A percentile compares a stretch with the other conserved stretches of the same genome.
Conservation (phyloP, 2,797 vertebrate genomes). For the Spinus pinus region DNA sequence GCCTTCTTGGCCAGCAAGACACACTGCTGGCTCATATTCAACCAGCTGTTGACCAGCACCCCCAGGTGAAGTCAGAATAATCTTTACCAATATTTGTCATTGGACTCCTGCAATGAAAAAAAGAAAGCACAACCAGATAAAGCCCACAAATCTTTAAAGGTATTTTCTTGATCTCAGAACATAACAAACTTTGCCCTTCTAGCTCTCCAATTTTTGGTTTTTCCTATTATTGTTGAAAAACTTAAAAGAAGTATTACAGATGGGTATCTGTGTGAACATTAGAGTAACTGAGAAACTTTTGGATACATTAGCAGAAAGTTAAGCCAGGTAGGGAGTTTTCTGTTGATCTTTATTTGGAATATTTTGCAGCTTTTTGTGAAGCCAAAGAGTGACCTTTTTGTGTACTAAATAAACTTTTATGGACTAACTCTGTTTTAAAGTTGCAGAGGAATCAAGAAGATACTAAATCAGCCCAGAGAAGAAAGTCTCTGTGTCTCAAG, state of each 20-base stretch:
- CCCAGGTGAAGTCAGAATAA: background rate
- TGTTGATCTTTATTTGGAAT: background rate
- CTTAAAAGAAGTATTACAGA: background rate
- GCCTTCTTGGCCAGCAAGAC: no score
- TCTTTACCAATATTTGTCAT: background rate
- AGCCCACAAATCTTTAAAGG: background rate
- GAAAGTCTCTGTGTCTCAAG: background rate
- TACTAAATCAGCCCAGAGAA: background rate
- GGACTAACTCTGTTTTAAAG: constrained; percentile 3
- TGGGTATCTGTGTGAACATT: background rate
- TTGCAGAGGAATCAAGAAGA: background rate
- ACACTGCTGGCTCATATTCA: no score
- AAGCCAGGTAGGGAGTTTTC: fast-evolving
- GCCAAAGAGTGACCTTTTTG: background rate
- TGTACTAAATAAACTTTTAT: constrained; percentile 11
- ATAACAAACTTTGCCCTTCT: background rate
- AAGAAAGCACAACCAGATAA: background rate
- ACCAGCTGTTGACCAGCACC: no score
- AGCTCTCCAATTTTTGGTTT: background rate
- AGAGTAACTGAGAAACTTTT: background rate
- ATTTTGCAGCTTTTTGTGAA: background rate
- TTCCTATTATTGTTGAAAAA: background rate
- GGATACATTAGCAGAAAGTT: background rate
- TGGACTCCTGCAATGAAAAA: background rate
- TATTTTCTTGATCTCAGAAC: background rate